Base-by-base conservation (phyloP, 2,797 vertebrate species). In the Lepus townsendii region DNA sequence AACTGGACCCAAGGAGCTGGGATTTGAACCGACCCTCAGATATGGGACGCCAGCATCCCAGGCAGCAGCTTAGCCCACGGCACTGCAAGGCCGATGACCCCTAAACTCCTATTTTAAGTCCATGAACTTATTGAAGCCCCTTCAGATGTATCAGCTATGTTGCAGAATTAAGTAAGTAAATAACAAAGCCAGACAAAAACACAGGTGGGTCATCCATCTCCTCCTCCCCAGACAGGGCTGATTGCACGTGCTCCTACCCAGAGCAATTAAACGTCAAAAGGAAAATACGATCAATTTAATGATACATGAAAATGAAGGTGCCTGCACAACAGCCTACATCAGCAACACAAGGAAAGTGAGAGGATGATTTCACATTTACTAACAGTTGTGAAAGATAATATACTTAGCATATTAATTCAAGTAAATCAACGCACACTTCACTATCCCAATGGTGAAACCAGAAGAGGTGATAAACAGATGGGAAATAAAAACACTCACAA, bases 301-400 rank as follows among this genome's bases (percentile, higher is more conserved):
- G 73, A 69, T 32, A n/a, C n/a, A 72, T 47, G 42, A 73, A n/a
- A 66, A 65, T 78, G 30, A n/a, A 88, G 77, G 5, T 83, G 50
- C 27, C 4, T 54, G 32, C 63, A 32, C 30, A 83, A 83, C 32
- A 83, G 17, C 35, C 86, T 77, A 83, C 30, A 50, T 63, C 52
- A 92, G 16, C 77, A 77, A 83, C 20, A 88, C 77, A 88, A 86
- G 26, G 24, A 26, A 91, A 93, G 86, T 26, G 68, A 83, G 86
- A n/a, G 13, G 17, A 24, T 77, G 27, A n/a, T 22, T 72, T 86
- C 47, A 24, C 20, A 86, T 82, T 72, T 93, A 63, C 76, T 82
- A n/a, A 57, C n/a, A 85, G 77, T 66, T 35, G 77, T 26, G 76
- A 85, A 91, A 86, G 26, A 77, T 60, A 80, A 79, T 76, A 62